phyloP scores from a whole-genome alignment of 2,113 vertebrate genomes.

The Dermatemys mawii region DNA sequence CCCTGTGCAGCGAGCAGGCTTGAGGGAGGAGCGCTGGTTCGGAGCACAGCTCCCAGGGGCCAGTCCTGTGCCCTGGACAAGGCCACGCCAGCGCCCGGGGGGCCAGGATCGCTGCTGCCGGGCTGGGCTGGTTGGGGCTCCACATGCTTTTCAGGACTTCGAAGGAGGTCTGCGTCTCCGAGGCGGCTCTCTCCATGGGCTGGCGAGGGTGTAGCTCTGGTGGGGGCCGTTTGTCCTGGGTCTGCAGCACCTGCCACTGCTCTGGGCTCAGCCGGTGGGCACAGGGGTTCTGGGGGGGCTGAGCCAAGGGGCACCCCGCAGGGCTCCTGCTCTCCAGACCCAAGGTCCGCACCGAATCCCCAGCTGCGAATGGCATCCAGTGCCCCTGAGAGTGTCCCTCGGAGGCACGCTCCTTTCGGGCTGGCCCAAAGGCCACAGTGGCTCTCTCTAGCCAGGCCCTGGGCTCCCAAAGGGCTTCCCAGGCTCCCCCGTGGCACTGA shows the following conservation, averaged over 20 bases:
- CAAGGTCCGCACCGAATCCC: neutral
- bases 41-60: neutral
- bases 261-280: neutral
- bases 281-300: neutral
- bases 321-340: neutral
- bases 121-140: neutral
- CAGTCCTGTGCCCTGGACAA: neutral
- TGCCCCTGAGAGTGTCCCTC: neutral
- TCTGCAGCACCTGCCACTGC: neutral
- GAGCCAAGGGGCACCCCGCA: neutral
- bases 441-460: neutral
- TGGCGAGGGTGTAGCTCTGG: neutral
- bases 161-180: conserved; percentile 56
- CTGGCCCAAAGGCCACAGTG: neutral
- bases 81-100: neutral
- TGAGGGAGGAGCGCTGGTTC: neutral
- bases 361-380: neutral
- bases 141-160: conserved; percentile 73
- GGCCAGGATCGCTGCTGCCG: neutral
- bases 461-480: neutral
- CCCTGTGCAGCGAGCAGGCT: neutral
- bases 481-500: neutral
- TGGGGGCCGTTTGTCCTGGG: rapidly evolving
- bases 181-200: neutral
- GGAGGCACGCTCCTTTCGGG: neutral